Conservation (phyloP, 2,888 invertebrate species). For the Uropetala carovei region DNA sequence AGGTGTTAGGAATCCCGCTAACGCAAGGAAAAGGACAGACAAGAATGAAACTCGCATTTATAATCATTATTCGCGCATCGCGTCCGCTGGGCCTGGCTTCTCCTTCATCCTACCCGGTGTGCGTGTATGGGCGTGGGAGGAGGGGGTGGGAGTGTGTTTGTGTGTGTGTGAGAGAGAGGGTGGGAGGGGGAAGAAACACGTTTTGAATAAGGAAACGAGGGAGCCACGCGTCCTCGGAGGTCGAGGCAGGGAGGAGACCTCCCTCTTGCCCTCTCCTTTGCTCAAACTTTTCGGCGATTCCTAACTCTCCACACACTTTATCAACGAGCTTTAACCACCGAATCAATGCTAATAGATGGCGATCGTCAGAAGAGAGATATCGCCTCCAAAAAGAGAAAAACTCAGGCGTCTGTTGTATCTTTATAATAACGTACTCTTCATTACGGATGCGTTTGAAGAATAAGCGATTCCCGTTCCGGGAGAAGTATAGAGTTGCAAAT, state of each 20-base stretch:
- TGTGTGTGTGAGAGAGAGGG: constrained; percentile 66
- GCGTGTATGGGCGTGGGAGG: constrained; percentile 66
- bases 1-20: constrained; percentile 65
- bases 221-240: not conserved
- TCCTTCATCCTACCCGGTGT: not conserved
- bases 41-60: constrained; percentile 67
- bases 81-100: constrained; percentile 67
- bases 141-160: constrained; percentile 27
- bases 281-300: too few species aligned
- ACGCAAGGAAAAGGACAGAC: constrained; percentile 11
- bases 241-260: not conserved
- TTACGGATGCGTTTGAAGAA: too few species aligned
- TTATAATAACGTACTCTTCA: too few species aligned
- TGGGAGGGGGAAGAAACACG: constrained; percentile 62
- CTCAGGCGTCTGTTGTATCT: too few species aligned
- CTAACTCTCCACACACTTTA: too few species aligned
- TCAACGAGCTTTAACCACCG: too few species aligned
- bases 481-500: too few species aligned
- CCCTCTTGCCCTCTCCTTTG: not conserved
- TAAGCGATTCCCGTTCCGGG: too few species aligned
- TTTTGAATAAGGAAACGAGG: not conserved
- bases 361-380: too few species aligned
- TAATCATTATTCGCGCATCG: constrained; percentile 69
- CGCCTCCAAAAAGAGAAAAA: too few species aligned
- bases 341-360: too few species aligned